phyloP scores from a whole-genome alignment of 2,113 vertebrate genomes.

The Atherinomorus stipes region DNA sequence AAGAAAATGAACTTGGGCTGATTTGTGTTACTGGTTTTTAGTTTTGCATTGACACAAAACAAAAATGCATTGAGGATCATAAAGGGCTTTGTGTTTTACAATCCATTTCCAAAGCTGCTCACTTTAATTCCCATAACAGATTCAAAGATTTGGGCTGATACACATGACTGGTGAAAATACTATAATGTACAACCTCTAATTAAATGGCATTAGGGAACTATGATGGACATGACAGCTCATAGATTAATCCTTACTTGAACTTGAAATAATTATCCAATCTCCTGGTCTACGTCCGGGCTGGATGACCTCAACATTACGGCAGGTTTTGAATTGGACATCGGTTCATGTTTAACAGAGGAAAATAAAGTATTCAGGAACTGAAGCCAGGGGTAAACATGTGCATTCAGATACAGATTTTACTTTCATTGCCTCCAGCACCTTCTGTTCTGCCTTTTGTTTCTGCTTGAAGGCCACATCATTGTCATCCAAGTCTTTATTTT shows the following conservation, averaged over 20 bases:
- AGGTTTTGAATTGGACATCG: neutral
- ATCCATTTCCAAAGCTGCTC: neutral
- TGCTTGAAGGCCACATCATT: conserved; percentile 94
- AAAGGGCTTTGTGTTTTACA: neutral
- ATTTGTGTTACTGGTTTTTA: neutral
- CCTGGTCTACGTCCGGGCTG: neutral
- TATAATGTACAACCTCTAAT: conserved; percentile 9
- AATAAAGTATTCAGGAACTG: conserved; percentile 7
- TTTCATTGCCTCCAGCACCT: conserved; percentile 94
- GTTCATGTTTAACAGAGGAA: conserved; percentile 8
- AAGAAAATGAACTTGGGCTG: neutral
- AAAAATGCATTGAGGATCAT: neutral
- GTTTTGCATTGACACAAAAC: conserved; percentile 10
- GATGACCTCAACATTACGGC: neutral
- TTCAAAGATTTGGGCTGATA: neutral
- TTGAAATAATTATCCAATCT: neutral
- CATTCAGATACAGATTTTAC: conserved; percentile 68
- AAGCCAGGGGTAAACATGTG: conserved; percentile 3
- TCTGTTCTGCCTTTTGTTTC: conserved; percentile 97
- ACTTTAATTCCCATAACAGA: neutral
- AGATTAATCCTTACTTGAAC: neutral
- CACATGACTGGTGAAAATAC: conserved; percentile 1
- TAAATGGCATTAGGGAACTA: neutral
- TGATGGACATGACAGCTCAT: neutral
- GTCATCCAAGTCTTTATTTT: conserved; percentile 92